Conservation (phyloP, 2,888 invertebrate species). For the Lithophane leautieri region DNA sequence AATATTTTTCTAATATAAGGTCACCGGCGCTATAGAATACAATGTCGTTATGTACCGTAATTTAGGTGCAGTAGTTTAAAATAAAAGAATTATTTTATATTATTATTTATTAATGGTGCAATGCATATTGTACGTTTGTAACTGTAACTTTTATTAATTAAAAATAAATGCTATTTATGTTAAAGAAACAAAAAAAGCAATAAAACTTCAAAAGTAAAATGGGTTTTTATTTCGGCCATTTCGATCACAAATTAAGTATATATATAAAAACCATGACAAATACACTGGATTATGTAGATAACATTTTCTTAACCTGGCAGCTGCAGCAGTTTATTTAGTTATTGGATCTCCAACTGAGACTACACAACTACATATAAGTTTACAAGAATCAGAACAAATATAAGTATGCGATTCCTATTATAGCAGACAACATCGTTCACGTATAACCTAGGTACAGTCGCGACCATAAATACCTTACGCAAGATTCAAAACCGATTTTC, state of each 20-base stretch:
- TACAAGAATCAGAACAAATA: neutral
- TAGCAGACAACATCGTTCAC: neutral
- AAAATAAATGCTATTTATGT: conserved; percentile 91
- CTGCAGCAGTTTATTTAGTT: too few species aligned
- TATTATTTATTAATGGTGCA: conserved; percentile 89
- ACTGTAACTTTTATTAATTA: conserved; percentile 89
- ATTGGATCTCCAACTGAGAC: neutral
- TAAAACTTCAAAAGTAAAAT: conserved; percentile 87
- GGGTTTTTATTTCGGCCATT: conserved; percentile 77
- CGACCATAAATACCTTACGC: neutral
- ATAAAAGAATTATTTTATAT: conserved; percentile 88
- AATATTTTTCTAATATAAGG: conserved; percentile 87
- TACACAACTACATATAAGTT: neutral
- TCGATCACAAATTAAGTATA: conserved; percentile 2
- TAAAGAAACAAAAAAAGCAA: conserved; percentile 89
- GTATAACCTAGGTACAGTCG: neutral
- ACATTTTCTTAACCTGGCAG: neutral
- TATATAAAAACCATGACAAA: neutral
- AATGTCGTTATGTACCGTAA: conserved; percentile 79
- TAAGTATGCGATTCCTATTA: neutral
- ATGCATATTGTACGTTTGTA: conserved; percentile 89
- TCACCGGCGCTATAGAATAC: conserved; percentile 81
- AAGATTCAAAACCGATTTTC: neutral
- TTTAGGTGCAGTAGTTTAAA: conserved; percentile 85
- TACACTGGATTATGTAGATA: neutral